These are phyloP conservation scores for Nycteola revayana DNA, from an alignment of 2,888 invertebrate species.

Conservation along the genomic window DNA sequence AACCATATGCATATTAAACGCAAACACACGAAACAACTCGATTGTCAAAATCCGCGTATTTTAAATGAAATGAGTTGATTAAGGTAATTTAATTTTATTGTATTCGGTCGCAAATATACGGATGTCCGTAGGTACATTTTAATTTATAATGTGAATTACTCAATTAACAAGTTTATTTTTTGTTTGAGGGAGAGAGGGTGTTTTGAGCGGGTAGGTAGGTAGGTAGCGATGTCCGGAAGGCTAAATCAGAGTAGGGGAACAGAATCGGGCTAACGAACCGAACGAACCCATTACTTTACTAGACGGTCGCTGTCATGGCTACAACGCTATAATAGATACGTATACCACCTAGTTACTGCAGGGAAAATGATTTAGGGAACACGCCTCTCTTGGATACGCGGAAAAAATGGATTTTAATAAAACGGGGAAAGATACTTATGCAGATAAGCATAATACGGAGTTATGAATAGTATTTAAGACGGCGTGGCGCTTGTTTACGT, in stretches of 20 bases:
- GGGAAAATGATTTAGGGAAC: conserved; percentile 27
- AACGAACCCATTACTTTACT: conserved; percentile 42
- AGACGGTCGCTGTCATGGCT: conserved; percentile 36
- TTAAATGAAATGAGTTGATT: conserved; percentile 6
- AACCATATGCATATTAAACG: conserved; percentile 2
- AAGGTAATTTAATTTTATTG: conserved; percentile 15
- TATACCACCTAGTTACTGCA: conserved; percentile 20
- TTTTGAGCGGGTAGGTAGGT: conserved; percentile 21
- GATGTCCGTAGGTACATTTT: conserved; percentile 7
- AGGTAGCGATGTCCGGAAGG: conserved; percentile 13
- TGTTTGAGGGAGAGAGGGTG: conserved; percentile 16
- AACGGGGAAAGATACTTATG: conserved; percentile 9
- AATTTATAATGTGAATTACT: conserved; percentile 23
- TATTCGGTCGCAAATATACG: conserved; percentile 12
- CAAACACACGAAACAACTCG: conserved; percentile 6
- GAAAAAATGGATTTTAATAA: conserved; percentile 24
- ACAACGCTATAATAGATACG: conserved; percentile 26
- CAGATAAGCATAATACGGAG: neutral
- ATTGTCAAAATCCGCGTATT: conserved; percentile 6
- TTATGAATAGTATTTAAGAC: neutral
- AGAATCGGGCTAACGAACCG: conserved; percentile 47
- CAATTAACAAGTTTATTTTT: conserved; percentile 28
- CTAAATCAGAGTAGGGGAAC: conserved; percentile 31
- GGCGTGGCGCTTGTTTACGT: too few relatives aligned
- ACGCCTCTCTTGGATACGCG: conserved; percentile 10